Conservation (phyloP, 2,113 vertebrate genomes). For the Chaetops frenatus region DNA sequence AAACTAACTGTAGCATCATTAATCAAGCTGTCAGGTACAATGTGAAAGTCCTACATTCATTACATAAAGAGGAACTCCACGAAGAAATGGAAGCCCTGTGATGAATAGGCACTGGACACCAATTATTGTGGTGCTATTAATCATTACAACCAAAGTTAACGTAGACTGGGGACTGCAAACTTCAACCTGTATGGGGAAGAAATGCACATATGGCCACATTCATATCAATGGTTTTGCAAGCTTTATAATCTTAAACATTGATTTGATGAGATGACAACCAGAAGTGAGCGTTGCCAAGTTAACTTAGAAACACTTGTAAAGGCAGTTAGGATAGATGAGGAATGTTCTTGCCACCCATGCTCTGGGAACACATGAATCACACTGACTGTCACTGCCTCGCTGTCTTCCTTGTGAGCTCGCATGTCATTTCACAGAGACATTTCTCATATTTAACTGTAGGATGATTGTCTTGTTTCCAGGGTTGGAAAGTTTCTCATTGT, state of each 20-base stretch:
- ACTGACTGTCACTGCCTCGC: neutral
- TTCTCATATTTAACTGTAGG: neutral
- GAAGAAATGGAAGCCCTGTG: slow-evolving; percentile 62
- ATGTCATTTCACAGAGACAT: neutral
- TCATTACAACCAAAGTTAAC: slow-evolving; percentile 61
- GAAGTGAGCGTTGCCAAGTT: neutral
- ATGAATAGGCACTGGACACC: slow-evolving; percentile 69
- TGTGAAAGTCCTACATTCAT: slow-evolving; percentile 65
- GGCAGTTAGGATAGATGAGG: neutral
- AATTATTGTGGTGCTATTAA: slow-evolving; percentile 70
- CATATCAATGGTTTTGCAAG: neutral
- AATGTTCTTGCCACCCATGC: neutral
- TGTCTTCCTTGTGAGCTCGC: neutral
- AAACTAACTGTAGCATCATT: slow-evolving; percentile 73
- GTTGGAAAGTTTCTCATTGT: neutral
- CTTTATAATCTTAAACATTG: neutral
- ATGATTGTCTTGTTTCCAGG: neutral
- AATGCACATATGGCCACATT: neutral
- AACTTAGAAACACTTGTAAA: neutral
- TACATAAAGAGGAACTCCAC: slow-evolving; percentile 65
- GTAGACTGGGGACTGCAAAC: neutral
- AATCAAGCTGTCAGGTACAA: slow-evolving; percentile 74
- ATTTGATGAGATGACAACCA: neutral
- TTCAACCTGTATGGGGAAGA: neutral
- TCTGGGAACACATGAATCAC: neutral